These are phyloP conservation scores for Xiphorhynchus erythropygius DNA, from an alignment of 2,797 vertebrate genomes.

Conservation along the genomic window DNA sequence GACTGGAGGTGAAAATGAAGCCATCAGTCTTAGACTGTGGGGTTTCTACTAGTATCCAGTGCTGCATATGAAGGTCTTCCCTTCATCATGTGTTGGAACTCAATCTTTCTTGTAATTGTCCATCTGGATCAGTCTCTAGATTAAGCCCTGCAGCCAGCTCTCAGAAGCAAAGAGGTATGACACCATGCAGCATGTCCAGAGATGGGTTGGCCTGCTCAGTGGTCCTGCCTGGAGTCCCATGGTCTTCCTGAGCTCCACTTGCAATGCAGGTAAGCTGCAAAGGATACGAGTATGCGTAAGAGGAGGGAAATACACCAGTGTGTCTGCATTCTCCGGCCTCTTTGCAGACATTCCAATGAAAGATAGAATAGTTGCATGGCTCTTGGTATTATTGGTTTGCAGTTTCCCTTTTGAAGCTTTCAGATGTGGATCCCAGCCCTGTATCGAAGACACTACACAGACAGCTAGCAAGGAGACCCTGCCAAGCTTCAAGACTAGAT, in stretches of 20 bases:
- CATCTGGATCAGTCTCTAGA: conserved; percentile 2
- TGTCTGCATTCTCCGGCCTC: background rate
- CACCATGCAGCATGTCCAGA: background rate
- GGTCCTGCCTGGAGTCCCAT: background rate
- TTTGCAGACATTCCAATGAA: background rate
- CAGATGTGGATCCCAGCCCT: background rate
- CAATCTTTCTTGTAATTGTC: conserved; percentile 43
- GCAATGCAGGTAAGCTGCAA: background rate
- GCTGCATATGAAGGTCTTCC: background rate
- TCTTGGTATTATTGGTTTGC: background rate
- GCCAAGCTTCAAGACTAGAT: background rate
- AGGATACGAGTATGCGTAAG: background rate
- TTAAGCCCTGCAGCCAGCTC: conserved; percentile 12
- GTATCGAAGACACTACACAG: background rate
- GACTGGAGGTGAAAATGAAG: background rate
- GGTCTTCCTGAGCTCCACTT: background rate
- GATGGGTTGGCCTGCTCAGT: background rate
- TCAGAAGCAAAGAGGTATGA: conserved; percentile 32
- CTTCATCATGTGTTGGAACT: background rate
- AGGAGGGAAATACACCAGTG: background rate
- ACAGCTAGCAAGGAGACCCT: background rate
- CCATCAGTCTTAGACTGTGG: background rate
- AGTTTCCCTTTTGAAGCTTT: background rate
- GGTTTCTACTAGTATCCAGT: background rate
- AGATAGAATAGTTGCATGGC: background rate